A percentile compares a stretch with the other conserved stretches of the same genome.
Evolutionary conservation across 1,140 invertebrate genomes (phyloP).

Genomic region (Ladona fulva): DNA sequence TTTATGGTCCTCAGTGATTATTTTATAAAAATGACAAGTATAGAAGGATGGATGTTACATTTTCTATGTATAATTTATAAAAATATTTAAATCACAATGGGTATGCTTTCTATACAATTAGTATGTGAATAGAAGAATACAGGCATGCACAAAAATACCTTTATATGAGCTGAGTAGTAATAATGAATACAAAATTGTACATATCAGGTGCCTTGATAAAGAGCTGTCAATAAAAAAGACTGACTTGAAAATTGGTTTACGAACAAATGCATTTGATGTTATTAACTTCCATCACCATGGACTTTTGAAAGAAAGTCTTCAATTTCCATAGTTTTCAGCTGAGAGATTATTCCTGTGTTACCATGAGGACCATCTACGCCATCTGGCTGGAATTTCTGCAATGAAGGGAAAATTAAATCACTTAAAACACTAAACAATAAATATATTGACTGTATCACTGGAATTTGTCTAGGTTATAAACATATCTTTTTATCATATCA

Average conservation of each 20-base stretch:
- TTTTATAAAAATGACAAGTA: no score
- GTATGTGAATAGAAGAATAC: background rate
- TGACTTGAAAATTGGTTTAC: background rate
- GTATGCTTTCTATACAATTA: no score
- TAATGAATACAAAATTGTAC: background rate
- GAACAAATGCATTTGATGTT: background rate
- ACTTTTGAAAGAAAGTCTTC: background rate
- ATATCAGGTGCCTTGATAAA: background rate
- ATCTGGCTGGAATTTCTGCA: background rate
- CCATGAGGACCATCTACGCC: background rate
- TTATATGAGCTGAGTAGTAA: background rate
- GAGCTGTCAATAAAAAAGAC: background rate
- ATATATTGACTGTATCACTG: no score
- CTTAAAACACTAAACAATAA: no score
- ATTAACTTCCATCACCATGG: constrained; percentile 1
- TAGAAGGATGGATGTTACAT: no score
- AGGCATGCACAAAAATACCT: background rate
- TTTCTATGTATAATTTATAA: no score
- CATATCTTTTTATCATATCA: no score
- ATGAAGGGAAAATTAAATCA: background rate
- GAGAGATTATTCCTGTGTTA: background rate
- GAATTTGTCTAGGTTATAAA: no score
- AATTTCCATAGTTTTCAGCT: background rate
- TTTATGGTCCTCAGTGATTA: no score
- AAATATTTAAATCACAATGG: no score